Conservation (phyloP, 2,113 vertebrate species). For the Hypanus sabinus region DNA sequence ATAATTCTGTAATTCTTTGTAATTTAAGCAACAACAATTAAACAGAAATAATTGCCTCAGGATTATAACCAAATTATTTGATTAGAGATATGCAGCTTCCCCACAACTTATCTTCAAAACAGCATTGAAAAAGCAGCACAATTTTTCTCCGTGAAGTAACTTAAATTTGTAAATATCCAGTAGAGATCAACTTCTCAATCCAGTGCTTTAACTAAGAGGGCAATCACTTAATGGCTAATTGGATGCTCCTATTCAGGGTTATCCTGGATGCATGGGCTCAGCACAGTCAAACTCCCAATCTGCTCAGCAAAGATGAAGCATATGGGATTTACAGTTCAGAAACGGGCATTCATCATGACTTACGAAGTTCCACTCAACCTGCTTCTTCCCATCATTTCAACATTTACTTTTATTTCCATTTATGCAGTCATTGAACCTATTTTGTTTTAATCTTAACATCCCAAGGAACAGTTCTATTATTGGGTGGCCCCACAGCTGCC, state of each 20-base stretch:
- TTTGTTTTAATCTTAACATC: neutral
- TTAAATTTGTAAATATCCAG: neutral
- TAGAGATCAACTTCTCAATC: neutral
- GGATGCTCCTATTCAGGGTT: neutral
- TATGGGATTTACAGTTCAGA: neutral
- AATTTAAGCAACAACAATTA: neutral
- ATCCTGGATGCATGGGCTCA: neutral
- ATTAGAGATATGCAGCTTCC: neutral
- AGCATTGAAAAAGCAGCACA: neutral
- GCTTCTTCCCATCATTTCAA: neutral
- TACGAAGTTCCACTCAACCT: neutral
- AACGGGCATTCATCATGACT: neutral
- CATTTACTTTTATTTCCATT: neutral
- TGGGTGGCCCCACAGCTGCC: too few relatives aligned
- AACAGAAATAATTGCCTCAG: neutral
- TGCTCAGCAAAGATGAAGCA: neutral
- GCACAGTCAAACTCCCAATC: neutral
- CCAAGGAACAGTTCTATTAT: too few relatives aligned
- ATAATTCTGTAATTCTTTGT: too few relatives aligned
- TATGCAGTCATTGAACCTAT: neutral
- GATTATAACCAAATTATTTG: neutral
- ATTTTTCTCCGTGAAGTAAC: neutral
- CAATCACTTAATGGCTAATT: neutral
- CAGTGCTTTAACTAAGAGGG: neutral
- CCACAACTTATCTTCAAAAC: neutral